Evolutionary conservation across 2,113 vertebrate genomes (phyloP), one percentile per base, ranked within the genome.

Genomic region (Microcebus ravelobensis): DNA sequence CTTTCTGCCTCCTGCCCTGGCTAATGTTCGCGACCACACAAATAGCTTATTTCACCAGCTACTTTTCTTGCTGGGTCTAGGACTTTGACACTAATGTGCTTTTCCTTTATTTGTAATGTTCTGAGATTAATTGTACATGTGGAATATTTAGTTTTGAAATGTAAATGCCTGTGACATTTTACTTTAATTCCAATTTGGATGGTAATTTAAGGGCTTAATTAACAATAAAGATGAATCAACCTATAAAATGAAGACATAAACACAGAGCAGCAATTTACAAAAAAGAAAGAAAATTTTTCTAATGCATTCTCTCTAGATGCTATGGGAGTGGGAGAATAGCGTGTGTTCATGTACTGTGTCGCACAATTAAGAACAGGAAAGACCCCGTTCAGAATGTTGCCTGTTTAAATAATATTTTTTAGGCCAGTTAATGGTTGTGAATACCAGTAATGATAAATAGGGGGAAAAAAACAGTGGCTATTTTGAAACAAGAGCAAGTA

Each of bases 241-340:
- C 92, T 96, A 94, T 81, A 97, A 96, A 97, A 96, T 95, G 80
- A 97, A 97, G 67, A 90, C 84, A 97, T 96, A 98, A 97, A 97
- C 94, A 96, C 80, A 65, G 94, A 95, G 29, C 29, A 34, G 91
- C 82, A 89, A 91, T 96, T 96, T 95, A 93, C 84, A 93, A 85
- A 96, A 97, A 61, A 42, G 63, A 82, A 94, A 95, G 80, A 81
- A 91, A 67, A 31, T 48, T 81, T 98, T 96, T 91, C 87, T 90
- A 96, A 90, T 79, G 74, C 65, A 86, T 92, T 86, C 91, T 96
- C 57, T 65, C 20, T 65, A 68, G 67, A 83, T 74, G 88, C 79
- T 92, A 42, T 25, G 83, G 73, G 27, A 74, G 68, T 68, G 13
- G 42, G 34, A 91, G 2, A 59, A 14, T n/a, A 79, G 61, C 17